Conservation (phyloP, 23 tunicate species). For the Halocynthia roretzi region DNA sequence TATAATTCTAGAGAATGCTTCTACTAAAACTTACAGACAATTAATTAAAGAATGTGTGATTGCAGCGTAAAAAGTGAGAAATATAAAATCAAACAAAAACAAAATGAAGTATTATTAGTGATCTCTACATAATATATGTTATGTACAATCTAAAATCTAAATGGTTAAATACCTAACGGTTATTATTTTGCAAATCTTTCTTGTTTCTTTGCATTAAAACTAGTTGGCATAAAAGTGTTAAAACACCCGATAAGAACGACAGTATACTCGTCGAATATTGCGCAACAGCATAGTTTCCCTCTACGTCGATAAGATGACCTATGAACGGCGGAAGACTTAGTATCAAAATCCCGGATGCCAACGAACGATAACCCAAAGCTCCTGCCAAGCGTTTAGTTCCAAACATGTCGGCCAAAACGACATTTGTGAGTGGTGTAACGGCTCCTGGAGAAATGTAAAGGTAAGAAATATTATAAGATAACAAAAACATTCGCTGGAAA, state of each 20-base stretch:
- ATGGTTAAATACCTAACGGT: too few species aligned
- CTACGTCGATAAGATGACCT: conserved; percentile 9
- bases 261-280: conserved; percentile 23
- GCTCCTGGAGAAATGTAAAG: conserved; percentile 14
- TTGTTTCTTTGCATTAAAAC: conserved; percentile 14
- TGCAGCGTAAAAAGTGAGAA: too few species aligned
- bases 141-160: too few species aligned
- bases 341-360: conserved; percentile 11
- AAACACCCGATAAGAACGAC: conserved; percentile 16
- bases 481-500: too few species aligned
- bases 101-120: too few species aligned
- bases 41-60: too few species aligned
- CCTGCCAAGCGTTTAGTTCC: conserved; percentile 22
- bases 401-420: conserved; percentile 17
- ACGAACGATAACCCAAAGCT: conserved; percentile 26
- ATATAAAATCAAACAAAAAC: too few species aligned
- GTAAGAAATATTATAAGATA: too few species aligned
- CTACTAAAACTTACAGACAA: too few species aligned
- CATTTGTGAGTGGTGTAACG: conserved; percentile 13
- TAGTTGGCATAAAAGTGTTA: conserved; percentile 8
- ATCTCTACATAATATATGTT: too few species aligned
- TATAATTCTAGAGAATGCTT: too few species aligned
- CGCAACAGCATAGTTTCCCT: conserved; percentile 11
- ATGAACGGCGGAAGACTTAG: conserved; percentile 6
- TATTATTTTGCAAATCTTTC: too few species aligned